Conservation (phyloP, 2,797 vertebrate genomes). For the Apogon hyalosoma region DNA sequence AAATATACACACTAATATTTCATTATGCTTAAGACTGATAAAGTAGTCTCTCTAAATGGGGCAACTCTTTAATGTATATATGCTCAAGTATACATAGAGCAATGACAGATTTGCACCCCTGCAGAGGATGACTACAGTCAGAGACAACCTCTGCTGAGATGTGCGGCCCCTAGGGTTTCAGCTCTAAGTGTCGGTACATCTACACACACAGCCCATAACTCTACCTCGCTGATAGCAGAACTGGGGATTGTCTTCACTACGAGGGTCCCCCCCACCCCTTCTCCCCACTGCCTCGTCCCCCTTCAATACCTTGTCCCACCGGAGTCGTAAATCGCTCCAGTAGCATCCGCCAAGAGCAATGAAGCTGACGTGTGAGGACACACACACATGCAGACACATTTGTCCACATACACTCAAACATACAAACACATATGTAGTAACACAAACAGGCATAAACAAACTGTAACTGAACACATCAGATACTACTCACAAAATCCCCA, state of each 20-base stretch:
- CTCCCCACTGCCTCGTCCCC: background rate
- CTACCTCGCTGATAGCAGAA: conserved; percentile 40
- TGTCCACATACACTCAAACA: conserved; percentile 32
- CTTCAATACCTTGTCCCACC: conserved; percentile 42
- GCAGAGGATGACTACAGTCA: conserved; percentile 68
- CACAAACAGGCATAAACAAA: conserved; percentile 11
- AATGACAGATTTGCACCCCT: conserved; percentile 34
- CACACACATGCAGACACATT: conserved; percentile 11
- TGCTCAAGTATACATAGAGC: conserved; percentile 15
- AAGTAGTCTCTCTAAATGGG: conserved; percentile 21
- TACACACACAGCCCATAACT: conserved; percentile 57
- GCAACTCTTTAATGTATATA: background rate
- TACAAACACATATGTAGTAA: conserved; percentile 10
- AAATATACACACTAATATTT: background rate
- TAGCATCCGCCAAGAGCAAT: conserved; percentile 46
- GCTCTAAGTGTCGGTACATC: conserved; percentile 44
- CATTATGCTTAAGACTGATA: conserved; percentile 5
- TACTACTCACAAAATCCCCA: conserved; percentile 40
- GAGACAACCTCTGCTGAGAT: conserved; percentile 61
- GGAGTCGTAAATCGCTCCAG: conserved; percentile 54
- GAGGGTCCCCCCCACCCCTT: background rate
- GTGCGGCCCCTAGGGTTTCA: conserved; percentile 36
- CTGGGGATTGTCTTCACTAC: conserved; percentile 46
- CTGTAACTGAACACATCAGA: background rate
- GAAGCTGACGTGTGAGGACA: conserved; percentile 43